phyloP scores from a whole-genome alignment of 2,113 vertebrate species.

The Steatornis caripensis region DNA sequence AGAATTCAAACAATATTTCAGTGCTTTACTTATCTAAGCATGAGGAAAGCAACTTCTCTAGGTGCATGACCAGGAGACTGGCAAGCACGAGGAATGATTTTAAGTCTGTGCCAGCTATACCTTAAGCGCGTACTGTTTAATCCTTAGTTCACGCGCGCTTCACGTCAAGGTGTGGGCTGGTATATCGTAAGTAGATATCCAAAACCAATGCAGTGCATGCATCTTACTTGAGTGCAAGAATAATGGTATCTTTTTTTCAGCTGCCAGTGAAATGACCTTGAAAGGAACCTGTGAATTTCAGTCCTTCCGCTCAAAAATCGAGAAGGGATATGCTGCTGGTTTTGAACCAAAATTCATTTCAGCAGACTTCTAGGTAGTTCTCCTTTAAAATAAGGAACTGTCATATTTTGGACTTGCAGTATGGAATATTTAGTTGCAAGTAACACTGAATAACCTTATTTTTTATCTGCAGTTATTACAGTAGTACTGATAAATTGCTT shows the following conservation, averaged over 20 bases:
- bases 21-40: background rate
- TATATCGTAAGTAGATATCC: too few species aligned
- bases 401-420: background rate
- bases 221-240: too few species aligned
- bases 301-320: background rate
- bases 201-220: too few species aligned
- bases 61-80: background rate
- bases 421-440: background rate
- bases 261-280: background rate
- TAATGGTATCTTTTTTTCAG: background rate
- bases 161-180: background rate
- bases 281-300: background rate
- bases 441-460: background rate
- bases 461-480: background rate
- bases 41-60: background rate
- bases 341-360: background rate
- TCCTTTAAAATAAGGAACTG: background rate
- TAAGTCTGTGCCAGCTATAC: background rate
- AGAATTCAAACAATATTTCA: background rate
- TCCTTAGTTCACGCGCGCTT: rapidly evolving
- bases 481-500: background rate
- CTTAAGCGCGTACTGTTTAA: background rate
- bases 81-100: too few species aligned
- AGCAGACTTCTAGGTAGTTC: background rate
- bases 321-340: background rate